Percentiles rank a stretch among this genome's conserved stretches.
Conservation (phyloP, 1,140 invertebrate species). For the Heterodera schachtii region DNA sequence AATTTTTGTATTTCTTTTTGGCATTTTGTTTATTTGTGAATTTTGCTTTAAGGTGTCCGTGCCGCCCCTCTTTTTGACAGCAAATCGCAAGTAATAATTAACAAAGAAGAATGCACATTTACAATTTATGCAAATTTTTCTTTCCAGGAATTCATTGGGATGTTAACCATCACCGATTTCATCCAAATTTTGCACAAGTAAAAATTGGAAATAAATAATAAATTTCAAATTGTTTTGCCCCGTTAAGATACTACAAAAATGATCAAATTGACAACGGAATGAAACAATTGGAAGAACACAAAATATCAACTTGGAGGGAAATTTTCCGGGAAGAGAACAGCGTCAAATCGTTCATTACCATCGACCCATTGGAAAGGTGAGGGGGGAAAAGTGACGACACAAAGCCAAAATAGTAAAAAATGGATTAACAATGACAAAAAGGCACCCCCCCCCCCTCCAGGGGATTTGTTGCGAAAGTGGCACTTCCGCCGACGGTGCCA, state of each 20-base stretch:
- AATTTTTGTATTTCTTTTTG: not conserved
- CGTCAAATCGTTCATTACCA: slow-evolving; percentile 57
- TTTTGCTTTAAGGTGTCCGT: slow-evolving; percentile 93
- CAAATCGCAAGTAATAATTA: slow-evolving; percentile 70
- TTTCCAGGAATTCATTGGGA: slow-evolving; percentile 80
- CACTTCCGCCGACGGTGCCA: no score
- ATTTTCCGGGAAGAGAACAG: slow-evolving; percentile 63
- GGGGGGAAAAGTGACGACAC: no score
- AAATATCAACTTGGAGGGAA: slow-evolving; percentile 86
- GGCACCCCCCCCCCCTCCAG: no score
- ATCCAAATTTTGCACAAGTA: slow-evolving; percentile 80
- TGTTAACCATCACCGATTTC: slow-evolving; percentile 99
- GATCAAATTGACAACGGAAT: slow-evolving; percentile 55
- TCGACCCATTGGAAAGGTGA: slow-evolving; percentile 61
- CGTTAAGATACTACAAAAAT: slow-evolving; percentile 57
- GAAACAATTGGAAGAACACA: slow-evolving; percentile 89
- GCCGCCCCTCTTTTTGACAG: slow-evolving; percentile 97
- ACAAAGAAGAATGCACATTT: no score
- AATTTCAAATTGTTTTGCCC: not conserved
- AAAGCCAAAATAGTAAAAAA: no score
- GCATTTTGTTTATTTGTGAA: slow-evolving; percentile 71
- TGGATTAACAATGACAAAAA: no score
- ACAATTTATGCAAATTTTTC: not conserved
- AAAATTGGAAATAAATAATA: slow-evolving; percentile 10
- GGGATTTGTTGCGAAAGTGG: no score